These are phyloP conservation scores for Drosophila mimica DNA, from an alignment of 2,888 invertebrate species.

Conservation along the genomic window DNA sequence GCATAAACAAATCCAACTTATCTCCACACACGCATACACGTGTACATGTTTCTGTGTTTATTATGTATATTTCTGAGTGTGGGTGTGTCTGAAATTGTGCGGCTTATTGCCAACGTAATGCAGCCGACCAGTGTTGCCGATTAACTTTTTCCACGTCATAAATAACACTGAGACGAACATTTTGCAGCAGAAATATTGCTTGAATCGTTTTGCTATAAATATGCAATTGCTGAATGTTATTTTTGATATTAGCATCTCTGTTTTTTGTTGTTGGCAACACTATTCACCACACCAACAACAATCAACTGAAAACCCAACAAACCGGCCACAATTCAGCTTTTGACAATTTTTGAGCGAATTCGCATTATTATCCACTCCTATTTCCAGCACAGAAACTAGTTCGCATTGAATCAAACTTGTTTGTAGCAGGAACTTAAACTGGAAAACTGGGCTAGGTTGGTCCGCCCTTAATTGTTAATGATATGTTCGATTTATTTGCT, in stretches of 20 bases:
- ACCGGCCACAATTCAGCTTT: conserved; percentile 45
- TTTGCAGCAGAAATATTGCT: not conserved
- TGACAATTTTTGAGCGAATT: conserved; percentile 46
- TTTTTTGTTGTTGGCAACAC: not conserved
- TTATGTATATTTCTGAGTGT: not conserved
- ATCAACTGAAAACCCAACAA: conserved; percentile 31
- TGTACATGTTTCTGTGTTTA: not conserved
- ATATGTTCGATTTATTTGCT: conserved; percentile 39
- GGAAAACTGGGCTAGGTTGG: conserved; percentile 36
- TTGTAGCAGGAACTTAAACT: conserved; percentile 38
- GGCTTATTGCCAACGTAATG: conserved; percentile 44
- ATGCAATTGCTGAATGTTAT: not conserved
- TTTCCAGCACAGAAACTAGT: conserved; percentile 16
- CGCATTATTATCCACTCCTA: conserved; percentile 13
- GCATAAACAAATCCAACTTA: conserved; percentile 44
- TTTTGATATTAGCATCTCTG: not conserved
- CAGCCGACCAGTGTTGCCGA: conserved; percentile 6
- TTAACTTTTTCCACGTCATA: conserved; percentile 1
- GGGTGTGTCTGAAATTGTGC: conserved; percentile 21
- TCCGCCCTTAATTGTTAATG: conserved; percentile 25
- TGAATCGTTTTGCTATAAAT: not conserved
- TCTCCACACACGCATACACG: conserved; percentile 21
- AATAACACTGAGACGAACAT: not conserved
- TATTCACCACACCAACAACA: conserved; percentile 27
- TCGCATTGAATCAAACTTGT: conserved; percentile 32